These are phyloP conservation scores for Telmatochromis sp. DNA, from an alignment of 2,113 vertebrate species.

Conservation along the genomic window DNA sequence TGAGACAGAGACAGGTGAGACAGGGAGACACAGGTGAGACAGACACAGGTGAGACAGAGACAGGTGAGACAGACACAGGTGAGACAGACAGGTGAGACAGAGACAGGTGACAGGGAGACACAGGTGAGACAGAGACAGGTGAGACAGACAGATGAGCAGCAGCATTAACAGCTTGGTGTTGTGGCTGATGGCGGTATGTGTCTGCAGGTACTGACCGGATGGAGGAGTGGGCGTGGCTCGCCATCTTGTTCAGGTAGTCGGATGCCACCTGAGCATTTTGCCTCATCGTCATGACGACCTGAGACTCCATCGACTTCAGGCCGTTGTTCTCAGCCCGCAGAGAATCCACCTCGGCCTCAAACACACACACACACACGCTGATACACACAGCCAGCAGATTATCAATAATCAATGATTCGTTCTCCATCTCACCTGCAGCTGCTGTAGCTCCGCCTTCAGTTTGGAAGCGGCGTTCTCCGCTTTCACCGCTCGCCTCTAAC, in stretches of 20 bases:
- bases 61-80: too few species aligned
- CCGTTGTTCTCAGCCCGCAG: conserved; percentile 66
- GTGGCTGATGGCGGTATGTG: neutral
- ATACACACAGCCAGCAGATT: neutral
- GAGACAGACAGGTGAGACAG: too few species aligned
- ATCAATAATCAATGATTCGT: neutral
- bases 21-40: too few species aligned
- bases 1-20: too few species aligned
- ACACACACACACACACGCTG: neutral
- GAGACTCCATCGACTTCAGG: conserved; percentile 67
- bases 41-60: fast-evolving
- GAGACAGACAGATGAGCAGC: neutral
- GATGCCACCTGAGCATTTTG: conserved; percentile 79
- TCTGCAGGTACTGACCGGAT: conserved; percentile 68
- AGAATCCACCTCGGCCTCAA: conserved; percentile 71
- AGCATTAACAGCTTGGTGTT: neutral
- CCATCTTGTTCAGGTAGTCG: conserved; percentile 73
- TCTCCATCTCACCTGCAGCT: conserved; percentile 73
- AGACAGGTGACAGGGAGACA: too few species aligned
- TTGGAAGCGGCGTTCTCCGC: conserved; percentile 76
- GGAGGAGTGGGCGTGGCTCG: conserved; percentile 67
- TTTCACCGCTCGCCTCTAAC: conserved; percentile 82
- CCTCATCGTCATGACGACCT: conserved; percentile 70
- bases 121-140: too few species aligned
- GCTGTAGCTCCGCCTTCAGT: conserved; percentile 75